These are phyloP conservation scores for Eristalinus aeneus DNA, from an alignment of 2,888 invertebrate species.

Conservation along the genomic window DNA sequence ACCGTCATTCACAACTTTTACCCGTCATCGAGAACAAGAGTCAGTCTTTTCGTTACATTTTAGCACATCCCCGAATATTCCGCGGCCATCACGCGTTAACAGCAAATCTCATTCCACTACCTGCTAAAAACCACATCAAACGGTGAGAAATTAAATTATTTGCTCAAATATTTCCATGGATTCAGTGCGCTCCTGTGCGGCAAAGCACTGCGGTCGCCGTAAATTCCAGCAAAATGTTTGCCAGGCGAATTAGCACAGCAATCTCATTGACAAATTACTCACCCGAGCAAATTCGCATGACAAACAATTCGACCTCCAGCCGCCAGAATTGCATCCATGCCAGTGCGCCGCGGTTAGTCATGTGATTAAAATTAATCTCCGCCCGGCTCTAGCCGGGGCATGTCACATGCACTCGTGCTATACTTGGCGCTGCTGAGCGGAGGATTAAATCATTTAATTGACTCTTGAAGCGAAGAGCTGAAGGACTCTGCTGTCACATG, in stretches of 20 bases:
- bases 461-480: not conserved
- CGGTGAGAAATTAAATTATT: not conserved
- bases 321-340: not conserved
- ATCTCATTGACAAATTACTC: not conserved
- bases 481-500: not conserved
- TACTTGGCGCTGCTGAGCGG: not conserved
- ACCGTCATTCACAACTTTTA: too few species aligned
- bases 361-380: constrained; percentile 1
- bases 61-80: too few species aligned
- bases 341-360: not conserved
- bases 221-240: not conserved
- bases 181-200: not conserved
- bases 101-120: too few species aligned
- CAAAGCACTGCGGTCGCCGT: not conserved
- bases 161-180: not conserved
- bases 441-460: not conserved
- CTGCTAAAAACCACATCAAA: not conserved
- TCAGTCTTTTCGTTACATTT: too few species aligned
- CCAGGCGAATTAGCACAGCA: not conserved
- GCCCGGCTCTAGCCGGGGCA: not conserved
- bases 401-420: not conserved
- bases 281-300: not conserved
- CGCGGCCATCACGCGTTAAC: too few species aligned
- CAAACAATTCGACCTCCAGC: not conserved
- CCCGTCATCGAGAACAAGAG: too few species aligned